Evolutionary conservation across 2,797 vertebrate species (phyloP), one percentile per base, ranked within the genome.

Genomic region (Delichon dasypus): DNA sequence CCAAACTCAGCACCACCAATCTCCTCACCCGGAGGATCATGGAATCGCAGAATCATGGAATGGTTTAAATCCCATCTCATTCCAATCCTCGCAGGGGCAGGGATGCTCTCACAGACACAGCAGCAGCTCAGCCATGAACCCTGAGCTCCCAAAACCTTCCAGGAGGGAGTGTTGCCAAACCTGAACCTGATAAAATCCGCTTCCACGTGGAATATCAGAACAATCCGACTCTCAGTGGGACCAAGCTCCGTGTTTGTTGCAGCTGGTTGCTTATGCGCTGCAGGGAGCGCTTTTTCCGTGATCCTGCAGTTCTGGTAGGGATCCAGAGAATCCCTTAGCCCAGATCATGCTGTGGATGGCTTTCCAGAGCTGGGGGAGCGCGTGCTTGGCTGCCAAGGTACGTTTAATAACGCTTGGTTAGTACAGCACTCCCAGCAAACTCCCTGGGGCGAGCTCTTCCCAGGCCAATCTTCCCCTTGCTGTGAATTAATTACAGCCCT

Each of bases 121-220:
- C 0, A 2, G 10, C 48, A 32, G 65, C 76, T 71, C 58, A 30
- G 2, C 29, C 2, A 1, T 10, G 11, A 36, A 25, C 0, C 0
- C 1, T 13, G 30, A 85, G 36, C 45, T 79, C 71, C 62, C 16
- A 3, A 78, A 83, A 40, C 47, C 34, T 76, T 57, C 51, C 66
- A 25, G 30, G 18, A 5, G 7, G 47, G 34, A 72, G 22, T 0
- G 1, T n/a, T 53, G 48, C 30, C 36, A 21, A 29, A 34, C 4
- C 53, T 26, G 65, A 91, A 29, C 50, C 53, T 9, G 18, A 26
- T 5, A 71, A 67, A 64, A 75, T 21, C 66, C 14, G 0, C 47
- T 73, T 77, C 65, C 68, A 45, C 1, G 1, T 10, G 38, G n/a
- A 42, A 34, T 22, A 15, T 23, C 40, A 14, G 54, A 32, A 44